Conservation (phyloP, 37 sponge, comb jelly and placozoan species). For the Mnemiopsis leidyi region DNA sequence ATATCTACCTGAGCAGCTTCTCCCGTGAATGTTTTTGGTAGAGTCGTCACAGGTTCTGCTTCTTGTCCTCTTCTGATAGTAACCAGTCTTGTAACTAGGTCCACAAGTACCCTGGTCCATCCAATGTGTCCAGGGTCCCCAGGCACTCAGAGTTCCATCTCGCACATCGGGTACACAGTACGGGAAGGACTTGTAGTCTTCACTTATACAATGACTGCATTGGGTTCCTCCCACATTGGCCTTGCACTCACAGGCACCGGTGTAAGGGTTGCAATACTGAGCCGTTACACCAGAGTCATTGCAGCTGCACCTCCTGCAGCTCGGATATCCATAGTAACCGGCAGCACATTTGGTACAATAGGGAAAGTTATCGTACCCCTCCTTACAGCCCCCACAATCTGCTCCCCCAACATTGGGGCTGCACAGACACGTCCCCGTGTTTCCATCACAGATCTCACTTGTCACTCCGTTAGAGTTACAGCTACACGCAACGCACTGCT, state of each 20-base stretch:
- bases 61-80: constrained; percentile 7
- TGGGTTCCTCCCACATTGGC: neutral
- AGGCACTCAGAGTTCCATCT: neutral
- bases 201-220: neutral
- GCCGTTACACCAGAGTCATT: neutral
- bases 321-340: neutral
- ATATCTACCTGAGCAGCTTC: neutral
- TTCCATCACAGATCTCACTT: neutral
- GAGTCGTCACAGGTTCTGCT: neutral
- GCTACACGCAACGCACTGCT: neutral
- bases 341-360: neutral
- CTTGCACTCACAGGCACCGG: neutral
- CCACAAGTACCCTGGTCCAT: neutral
- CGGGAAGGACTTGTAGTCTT: neutral
- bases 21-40: constrained; percentile 28
- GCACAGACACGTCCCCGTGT: neutral
- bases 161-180: neutral
- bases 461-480: neutral
- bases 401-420: neutral
- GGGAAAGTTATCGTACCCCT: neutral
- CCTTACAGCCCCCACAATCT: neutral
- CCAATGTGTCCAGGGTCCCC: neutral
- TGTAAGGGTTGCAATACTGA: neutral
- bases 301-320: neutral
- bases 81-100: neutral